Percentiles rank a stretch among this genome's conserved stretches.
Evolutionary conservation across 2,113 vertebrate genomes (phyloP).

Genomic region (Platichthys stellatus): DNA sequence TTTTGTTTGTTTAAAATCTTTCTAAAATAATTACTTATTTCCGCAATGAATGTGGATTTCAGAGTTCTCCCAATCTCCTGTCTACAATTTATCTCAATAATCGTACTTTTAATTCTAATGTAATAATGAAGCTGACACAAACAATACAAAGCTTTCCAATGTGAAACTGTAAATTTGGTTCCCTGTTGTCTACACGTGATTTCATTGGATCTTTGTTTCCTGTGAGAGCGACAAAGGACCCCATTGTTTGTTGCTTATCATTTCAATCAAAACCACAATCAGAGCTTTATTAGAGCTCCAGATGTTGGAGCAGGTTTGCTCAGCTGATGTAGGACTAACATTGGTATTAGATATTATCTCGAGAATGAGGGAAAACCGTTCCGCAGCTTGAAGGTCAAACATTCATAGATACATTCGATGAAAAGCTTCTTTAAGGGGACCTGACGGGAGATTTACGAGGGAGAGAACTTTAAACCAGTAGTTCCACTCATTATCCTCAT

Average conservation of each 20-base stretch:
- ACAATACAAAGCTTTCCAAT: constrained; percentile 6
- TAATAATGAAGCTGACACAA: constrained; percentile 1
- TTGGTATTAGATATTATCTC: constrained; percentile 2
- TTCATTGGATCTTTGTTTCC: neutral
- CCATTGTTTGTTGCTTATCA: constrained; percentile 55
- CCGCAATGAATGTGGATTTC: neutral
- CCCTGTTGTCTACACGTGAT: neutral
- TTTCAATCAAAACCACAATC: constrained; percentile 51
- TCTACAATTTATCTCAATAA: neutral
- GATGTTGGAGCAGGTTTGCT: constrained; percentile 35
- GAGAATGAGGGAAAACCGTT: neutral
- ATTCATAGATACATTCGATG: neutral
- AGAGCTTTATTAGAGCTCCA: constrained; percentile 48
- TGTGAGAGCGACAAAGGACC: constrained; percentile 31
- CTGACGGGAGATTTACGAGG: constrained; percentile 49
- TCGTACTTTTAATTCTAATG: neutral
- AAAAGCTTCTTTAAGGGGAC: neutral
- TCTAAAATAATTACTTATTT: too few relatives aligned
- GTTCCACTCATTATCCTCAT: constrained; percentile 53
- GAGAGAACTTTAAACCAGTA: constrained; percentile 43
- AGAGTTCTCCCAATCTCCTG: neutral
- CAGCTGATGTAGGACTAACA: constrained; percentile 43
- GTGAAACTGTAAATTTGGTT: constrained; percentile 3
- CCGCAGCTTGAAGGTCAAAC: neutral
- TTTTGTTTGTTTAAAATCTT: too few relatives aligned